Base-by-base conservation (phyloP, 2,797 vertebrate species). In the Antennarius maculatus region DNA sequence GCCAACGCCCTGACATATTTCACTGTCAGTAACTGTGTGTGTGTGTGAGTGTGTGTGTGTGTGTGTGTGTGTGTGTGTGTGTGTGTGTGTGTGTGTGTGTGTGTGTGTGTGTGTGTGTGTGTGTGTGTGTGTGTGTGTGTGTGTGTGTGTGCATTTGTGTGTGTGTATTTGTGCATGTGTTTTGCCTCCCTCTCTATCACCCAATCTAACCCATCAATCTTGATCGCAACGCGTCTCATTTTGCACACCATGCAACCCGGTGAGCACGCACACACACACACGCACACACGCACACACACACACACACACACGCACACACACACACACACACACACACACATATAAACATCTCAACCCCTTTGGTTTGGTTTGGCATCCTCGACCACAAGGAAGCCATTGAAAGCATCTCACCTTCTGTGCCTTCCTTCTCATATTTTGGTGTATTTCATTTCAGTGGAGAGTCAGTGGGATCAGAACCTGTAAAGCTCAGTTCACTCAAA, bases 1-100 rank as follows among this genome's bases (percentile, higher is more conserved):
- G 74, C 77, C 71, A 83, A 77, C 80, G 69, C 56, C 62, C 57
- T 51, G 66, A 66, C 72, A 76, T 84, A 65, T 58, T 78, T 82
- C 79, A 75, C 69, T 56, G 45, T 78, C 65, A n/a, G 17, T 12
- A 54, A 11, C 13, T 45, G 66, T 42, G 63, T 64, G 59, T 67
- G 69, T 45, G 59, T 41, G 63, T 61, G 61, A 23, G 42, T 11
- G 45, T 31, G 47, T 41, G 39, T 47, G 46, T 52, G 54, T 42
- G 39, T 41, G 39, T 41, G 39, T 41, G 39, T 41, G 39, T 41
- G 39, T 41, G 39, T 41, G 39, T 41, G 39, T 41, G 39, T 41
- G 39, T 41, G 39, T 41, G 39, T 41, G 39, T 41, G 39, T 41
- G 39, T 41, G 39, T 41, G 39, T 41, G 39, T 41, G 39, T 11